Conservation (phyloP, 2,113 vertebrate genomes). For the Accipiter cooperii region DNA sequence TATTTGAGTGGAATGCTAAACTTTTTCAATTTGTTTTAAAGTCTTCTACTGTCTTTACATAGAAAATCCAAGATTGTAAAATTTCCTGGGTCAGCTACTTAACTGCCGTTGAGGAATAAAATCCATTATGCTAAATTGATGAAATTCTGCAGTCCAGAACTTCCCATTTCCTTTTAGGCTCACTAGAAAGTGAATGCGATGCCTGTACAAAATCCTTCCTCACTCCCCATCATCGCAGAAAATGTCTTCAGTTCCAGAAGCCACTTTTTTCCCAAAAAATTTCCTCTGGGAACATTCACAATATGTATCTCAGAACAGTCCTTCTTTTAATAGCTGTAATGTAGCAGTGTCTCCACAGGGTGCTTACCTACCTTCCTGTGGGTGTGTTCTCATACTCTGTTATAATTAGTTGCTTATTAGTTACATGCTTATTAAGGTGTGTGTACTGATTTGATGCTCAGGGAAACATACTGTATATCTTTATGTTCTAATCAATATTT, state of each 20-base stretch:
- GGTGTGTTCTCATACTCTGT: not conserved
- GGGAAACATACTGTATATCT: not conserved
- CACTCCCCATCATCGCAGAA: not conserved
- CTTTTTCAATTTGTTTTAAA: not conserved
- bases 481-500: not conserved
- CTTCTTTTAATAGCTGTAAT: not conserved
- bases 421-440: too few species aligned
- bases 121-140: too few species aligned
- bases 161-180: not conserved
- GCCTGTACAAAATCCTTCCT: not conserved
- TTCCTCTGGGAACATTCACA: too few species aligned
- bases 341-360: not conserved
- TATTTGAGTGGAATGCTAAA: not conserved
- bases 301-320: not conserved
- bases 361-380: not conserved
- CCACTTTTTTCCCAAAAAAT: too few species aligned
- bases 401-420: not conserved
- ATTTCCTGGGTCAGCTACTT: not conserved
- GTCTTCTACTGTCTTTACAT: not conserved
- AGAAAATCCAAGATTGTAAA: not conserved
- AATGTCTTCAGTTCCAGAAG: not conserved
- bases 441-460: not conserved
- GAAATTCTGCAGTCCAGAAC: not conserved
- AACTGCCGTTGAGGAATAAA: not conserved
- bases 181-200: not conserved